phyloP scores from a whole-genome alignment of 2,888 invertebrate genomes.

The Platerodrilus igneus region DNA sequence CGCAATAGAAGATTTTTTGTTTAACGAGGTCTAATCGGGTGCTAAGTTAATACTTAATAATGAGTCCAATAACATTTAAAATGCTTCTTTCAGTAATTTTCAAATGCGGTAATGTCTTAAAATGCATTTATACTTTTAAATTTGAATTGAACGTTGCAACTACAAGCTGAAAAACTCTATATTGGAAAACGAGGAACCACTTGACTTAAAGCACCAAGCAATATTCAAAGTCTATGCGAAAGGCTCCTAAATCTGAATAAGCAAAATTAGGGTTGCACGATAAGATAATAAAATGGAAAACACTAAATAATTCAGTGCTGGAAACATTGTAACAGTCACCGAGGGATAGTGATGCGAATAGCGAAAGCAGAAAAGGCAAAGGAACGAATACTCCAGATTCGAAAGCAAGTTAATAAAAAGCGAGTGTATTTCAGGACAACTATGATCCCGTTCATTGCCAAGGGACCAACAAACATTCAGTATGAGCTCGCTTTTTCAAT shows the following conservation, averaged over 20 bases:
- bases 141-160: too few species aligned
- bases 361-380: conserved; percentile 19
- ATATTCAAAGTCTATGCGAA: too few species aligned
- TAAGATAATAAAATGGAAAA: conserved; percentile 20
- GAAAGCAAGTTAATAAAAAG: conserved; percentile 21
- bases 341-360: conserved; percentile 13
- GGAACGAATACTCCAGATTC: conserved; percentile 19
- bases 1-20: too few species aligned
- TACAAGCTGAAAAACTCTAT: too few species aligned
- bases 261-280: conserved; percentile 13
- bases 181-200: too few species aligned
- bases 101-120: too few species aligned
- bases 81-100: too few species aligned
- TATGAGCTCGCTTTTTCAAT: conserved; percentile 17
- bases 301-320: conserved; percentile 21
- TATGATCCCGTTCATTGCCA: conserved; percentile 23
- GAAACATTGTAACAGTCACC: conserved; percentile 19
- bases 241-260: conserved; percentile 13
- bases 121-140: too few species aligned
- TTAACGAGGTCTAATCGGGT: too few species aligned
- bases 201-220: too few species aligned
- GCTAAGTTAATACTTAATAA: too few species aligned
- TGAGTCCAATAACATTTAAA: too few species aligned
- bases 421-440: conserved; percentile 21
- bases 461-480: conserved; percentile 19